Evolutionary conservation across 2,113 vertebrate genomes (phyloP).

Genomic region (Alethe diademata): DNA sequence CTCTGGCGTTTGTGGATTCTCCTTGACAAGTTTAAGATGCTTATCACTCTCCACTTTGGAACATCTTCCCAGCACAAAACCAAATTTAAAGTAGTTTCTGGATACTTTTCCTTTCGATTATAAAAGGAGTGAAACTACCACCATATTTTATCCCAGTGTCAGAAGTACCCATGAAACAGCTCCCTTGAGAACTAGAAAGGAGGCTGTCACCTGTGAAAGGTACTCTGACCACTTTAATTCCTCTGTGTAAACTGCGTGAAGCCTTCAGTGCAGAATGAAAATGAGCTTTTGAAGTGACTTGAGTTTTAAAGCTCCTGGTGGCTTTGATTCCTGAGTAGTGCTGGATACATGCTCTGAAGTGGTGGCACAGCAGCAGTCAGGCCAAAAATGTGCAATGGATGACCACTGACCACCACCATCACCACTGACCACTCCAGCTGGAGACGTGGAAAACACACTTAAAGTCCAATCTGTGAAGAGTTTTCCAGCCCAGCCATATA

Average conservation of each 20-base stretch:
- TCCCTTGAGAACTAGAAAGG: neutral
- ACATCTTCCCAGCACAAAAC: neutral
- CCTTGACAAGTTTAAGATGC: neutral
- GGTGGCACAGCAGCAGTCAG: neutral
- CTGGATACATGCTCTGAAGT: accelerated
- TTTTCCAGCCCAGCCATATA: neutral
- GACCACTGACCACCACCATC: neutral
- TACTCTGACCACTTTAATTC: neutral
- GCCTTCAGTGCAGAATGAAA: neutral
- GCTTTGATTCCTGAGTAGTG: neutral
- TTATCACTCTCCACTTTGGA: neutral
- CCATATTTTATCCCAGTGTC: neutral
- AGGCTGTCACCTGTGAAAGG: neutral
- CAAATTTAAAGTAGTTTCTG: neutral
- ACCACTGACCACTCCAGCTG: neutral
- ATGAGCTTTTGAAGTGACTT: neutral
- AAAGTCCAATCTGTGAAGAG: neutral
- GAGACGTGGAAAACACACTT: neutral
- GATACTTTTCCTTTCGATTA: accelerated
- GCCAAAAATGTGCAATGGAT: neutral
- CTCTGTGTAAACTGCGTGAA: neutral
- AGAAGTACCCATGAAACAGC: neutral
- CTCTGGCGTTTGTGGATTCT: neutral
- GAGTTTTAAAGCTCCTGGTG: neutral
- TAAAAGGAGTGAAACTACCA: neutral